phyloP scores from a whole-genome alignment of 2,797 vertebrate species.

The Sphenopsis melanotis region DNA sequence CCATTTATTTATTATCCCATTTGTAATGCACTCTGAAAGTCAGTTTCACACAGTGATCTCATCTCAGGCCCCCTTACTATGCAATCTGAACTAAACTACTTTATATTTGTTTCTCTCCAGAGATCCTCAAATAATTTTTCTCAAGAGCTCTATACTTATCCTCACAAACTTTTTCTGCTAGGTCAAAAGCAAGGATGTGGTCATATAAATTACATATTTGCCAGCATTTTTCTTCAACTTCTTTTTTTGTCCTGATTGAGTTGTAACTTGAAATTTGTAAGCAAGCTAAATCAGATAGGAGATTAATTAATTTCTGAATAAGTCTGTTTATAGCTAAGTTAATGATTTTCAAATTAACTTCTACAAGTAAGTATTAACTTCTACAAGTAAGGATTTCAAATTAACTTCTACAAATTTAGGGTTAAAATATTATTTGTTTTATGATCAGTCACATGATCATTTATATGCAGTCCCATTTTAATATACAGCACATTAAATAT shows the following conservation, averaged over 20 bases:
- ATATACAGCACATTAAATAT: not conserved
- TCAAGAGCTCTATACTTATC: not conserved
- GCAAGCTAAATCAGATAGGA: not conserved
- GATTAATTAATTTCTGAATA: not conserved
- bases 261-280: not conserved
- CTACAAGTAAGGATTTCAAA: not conserved
- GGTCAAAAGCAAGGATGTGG: not conserved
- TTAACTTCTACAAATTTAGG: not conserved
- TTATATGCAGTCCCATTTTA: not conserved
- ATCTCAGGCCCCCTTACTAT: conserved; percentile 2
- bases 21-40: conserved; percentile 25
- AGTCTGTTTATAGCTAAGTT: not conserved
- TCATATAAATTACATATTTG: not conserved
- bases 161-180: not conserved
- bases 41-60: conserved; percentile 22
- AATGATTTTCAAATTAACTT: not conserved
- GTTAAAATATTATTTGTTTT: not conserved
- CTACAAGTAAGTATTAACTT: too few species aligned
- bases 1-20: conserved; percentile 26
- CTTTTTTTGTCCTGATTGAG: not conserved
- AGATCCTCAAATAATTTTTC: conserved; percentile 25
- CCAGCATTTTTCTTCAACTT: not conserved
- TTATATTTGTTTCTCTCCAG: conserved; percentile 28
- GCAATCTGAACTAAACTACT: conserved; percentile 12
- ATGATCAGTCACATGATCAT: not conserved